A percentile compares a stretch with the other conserved stretches of the same genome.
Conservation (phyloP, 2,113 vertebrate genomes). For the Xiphophorus couchianus region DNA sequence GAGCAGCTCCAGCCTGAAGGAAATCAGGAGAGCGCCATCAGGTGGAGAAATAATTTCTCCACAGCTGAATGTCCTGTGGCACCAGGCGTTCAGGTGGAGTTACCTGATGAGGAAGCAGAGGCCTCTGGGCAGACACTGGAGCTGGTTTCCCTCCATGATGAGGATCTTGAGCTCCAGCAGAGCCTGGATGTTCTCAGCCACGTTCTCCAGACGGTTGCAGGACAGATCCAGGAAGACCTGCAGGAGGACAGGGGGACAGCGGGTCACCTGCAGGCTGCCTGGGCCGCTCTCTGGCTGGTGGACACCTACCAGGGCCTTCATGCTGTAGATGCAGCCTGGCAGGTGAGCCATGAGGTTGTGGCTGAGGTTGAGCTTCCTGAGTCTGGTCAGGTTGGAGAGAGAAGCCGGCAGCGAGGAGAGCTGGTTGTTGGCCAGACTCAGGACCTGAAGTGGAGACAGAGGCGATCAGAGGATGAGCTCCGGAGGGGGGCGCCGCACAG, state of each 20-base stretch:
- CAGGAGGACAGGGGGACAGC: not conserved
- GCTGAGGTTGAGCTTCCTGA: constrained; percentile 91
- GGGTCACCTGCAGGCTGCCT: not conserved
- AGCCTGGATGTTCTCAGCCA: constrained; percentile 87
- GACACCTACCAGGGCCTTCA: constrained; percentile 80
- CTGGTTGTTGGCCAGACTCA: constrained; percentile 89
- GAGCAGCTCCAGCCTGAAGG: constrained; percentile 83
- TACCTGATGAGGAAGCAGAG: constrained; percentile 80
- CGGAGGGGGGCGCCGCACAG: too few species aligned
- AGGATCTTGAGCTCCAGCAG: constrained; percentile 88
- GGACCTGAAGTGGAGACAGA: constrained; percentile 57
- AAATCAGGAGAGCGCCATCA: not conserved
- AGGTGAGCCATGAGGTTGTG: constrained; percentile 86
- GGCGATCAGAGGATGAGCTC: not conserved
- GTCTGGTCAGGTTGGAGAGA: constrained; percentile 77
- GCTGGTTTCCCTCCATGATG: constrained; percentile 87
- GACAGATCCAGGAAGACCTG: constrained; percentile 88
- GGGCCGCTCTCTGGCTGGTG: not conserved
- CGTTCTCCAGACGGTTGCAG: constrained; percentile 87
- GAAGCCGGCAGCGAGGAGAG: constrained; percentile 83
- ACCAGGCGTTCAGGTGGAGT: not conserved
- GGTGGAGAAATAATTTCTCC: too few species aligned
- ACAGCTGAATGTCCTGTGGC: too few species aligned
- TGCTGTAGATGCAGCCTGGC: constrained; percentile 84
- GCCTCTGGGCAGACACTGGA: constrained; percentile 85